Base-by-base conservation (phyloP, 2,888 invertebrate genomes). In the Embidobia sp. region DNA sequence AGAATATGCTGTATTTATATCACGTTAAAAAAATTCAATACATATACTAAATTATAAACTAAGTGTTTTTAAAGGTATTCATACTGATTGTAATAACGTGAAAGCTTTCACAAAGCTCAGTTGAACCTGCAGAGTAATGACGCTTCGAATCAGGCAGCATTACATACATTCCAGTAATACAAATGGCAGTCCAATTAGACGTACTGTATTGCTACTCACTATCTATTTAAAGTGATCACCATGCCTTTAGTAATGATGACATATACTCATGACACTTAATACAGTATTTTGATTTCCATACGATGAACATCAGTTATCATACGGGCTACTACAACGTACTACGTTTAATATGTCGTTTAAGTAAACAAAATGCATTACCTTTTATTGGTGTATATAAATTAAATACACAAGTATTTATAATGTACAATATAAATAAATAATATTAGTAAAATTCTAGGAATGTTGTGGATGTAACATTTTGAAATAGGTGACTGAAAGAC, bases 181-280 rank as follows among this genome's bases (percentile, higher is more conserved):
- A 69, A 69, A 75, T 75, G 75, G 75, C 63, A 69, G 69, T 63
- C 63, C 55, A 61, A 75, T 75, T 75, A 75, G 63, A 75, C 64
- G 46, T 67, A 55, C 67, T 69, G 63, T 61, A 75, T 75, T 66
- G 63, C 67, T 75, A 69, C 48, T 61, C 67, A 75, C 67, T 69
- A 75, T 75, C 75, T 33, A 69, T 75, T 75, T 75, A 69, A 75
- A 75, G 75, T 51, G 69, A 69, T 75, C 67, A 49, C 61, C 11
- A 44, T 55, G 19, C 61, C 75, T 63, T 42, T 63, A 40, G 55
- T 61, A 75, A 75, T 69, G 53, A 69, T 55, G 29, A 63, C 55
- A 74, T 46, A 75, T 55, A 55, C 75, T 61, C 27, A 61, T 40
- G 69, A 69, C 63, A 55, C 51, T 76, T 64, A 64, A 29, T 40